phyloP scores from a whole-genome alignment of 2,113 vertebrate species.

The Phaethon lepturus region DNA sequence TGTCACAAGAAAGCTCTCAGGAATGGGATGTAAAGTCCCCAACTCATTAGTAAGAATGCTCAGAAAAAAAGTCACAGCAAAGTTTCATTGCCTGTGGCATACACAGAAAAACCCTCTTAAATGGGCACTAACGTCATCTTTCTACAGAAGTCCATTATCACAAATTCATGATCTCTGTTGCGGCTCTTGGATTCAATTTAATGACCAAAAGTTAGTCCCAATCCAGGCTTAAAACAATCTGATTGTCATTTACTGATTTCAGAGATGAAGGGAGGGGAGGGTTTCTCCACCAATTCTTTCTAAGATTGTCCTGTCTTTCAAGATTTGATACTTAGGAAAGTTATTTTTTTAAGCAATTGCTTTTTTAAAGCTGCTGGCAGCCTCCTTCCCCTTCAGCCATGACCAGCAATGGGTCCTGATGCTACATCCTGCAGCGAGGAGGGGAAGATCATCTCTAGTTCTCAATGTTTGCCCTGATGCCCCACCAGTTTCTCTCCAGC shows the following conservation, averaged over 20 bases:
- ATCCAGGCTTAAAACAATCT: background rate
- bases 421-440: rapidly evolving
- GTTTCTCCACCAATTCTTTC: background rate
- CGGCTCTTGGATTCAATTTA: conserved; percentile 1
- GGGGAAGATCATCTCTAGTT: background rate
- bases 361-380: background rate
- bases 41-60: background rate
- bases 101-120: conserved; percentile 19
- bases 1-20: background rate
- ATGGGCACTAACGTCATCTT: background rate
- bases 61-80: background rate
- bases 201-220: background rate
- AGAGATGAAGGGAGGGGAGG: background rate
- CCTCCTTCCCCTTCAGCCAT: background rate
- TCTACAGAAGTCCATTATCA: background rate
- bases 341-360: background rate
- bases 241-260: background rate
- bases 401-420: background rate
- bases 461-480: background rate
- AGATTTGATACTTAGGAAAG: background rate
- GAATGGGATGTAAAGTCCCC: background rate
- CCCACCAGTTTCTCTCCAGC: background rate
- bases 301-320: background rate
- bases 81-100: background rate
- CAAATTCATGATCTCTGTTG: background rate